phyloP scores from a whole-genome alignment of 2,113 vertebrate species.

The Alligator mississippiensis region DNA sequence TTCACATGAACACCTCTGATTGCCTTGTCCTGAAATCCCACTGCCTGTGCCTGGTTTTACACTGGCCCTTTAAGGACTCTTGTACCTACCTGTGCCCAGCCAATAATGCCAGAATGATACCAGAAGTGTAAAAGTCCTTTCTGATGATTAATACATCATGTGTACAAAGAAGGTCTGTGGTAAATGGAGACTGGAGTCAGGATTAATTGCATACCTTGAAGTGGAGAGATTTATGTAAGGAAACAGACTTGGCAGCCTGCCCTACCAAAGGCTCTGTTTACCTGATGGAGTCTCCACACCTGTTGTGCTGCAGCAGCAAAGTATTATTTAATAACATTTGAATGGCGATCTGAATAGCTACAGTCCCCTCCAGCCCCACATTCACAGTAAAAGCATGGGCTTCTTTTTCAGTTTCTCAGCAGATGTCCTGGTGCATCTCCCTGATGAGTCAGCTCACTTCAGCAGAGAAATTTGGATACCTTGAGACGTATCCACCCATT shows the following conservation, averaged over 20 bases:
- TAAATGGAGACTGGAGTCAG: slow-evolving; percentile 64
- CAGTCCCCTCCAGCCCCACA: neutral
- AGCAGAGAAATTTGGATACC: neutral
- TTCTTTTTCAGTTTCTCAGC: neutral
- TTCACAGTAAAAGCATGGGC: accelerated
- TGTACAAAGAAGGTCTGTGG: slow-evolving; percentile 71
- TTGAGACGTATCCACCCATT: neutral
- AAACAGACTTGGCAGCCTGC: slow-evolving; percentile 69
- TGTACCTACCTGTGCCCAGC: neutral
- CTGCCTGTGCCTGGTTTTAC: neutral
- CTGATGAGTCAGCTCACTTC: neutral
- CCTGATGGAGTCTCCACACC: slow-evolving; percentile 64
- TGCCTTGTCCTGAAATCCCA: neutral
- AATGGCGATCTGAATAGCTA: slow-evolving; percentile 43
- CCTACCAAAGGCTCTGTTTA: slow-evolving; percentile 51
- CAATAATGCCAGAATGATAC: slow-evolving; percentile 12
- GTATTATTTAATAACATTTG: slow-evolving; percentile 58
- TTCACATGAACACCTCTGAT: accelerated
- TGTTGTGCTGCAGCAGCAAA: slow-evolving; percentile 62
- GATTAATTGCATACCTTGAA: slow-evolving; percentile 77
- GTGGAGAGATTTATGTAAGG: slow-evolving; percentile 77
- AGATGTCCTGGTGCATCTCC: neutral
- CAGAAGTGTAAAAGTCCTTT: slow-evolving; percentile 66
- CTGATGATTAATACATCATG: slow-evolving; percentile 70
- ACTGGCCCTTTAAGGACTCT: neutral